These are phyloP conservation scores for Calycopis cecrops DNA, from an alignment of 1,140 invertebrate species.

Conservation along the genomic window DNA sequence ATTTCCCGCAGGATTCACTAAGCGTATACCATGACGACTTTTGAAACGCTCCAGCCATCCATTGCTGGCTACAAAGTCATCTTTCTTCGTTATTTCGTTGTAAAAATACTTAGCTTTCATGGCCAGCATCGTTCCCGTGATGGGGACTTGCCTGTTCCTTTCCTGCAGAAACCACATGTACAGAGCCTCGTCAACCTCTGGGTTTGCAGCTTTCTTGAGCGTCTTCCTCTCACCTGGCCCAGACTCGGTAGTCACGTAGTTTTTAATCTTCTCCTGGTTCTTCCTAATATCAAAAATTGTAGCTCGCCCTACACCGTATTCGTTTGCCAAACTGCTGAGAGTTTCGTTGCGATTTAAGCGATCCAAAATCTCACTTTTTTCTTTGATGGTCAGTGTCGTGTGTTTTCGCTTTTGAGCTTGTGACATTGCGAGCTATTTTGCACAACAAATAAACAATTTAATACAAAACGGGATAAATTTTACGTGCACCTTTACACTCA, in stretches of 20 bases:
- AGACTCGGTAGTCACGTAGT: slow-evolving; percentile 37
- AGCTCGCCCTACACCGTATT: slow-evolving; percentile 38
- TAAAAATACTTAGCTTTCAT: slow-evolving; percentile 48
- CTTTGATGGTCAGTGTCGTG: slow-evolving; percentile 44
- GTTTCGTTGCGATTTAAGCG: slow-evolving; percentile 37
- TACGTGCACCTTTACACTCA: too few species aligned
- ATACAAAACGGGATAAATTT: too few species aligned
- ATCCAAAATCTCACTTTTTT: slow-evolving; percentile 40
- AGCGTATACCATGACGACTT: slow-evolving; percentile 17
- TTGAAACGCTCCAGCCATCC: slow-evolving; percentile 24
- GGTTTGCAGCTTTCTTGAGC: slow-evolving; percentile 43
- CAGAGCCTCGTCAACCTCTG: slow-evolving; percentile 41
- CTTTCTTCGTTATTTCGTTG: slow-evolving; percentile 45
- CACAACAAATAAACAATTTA: too few species aligned
- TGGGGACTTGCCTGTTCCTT: slow-evolving; percentile 39
- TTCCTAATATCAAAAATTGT: slow-evolving; percentile 38
- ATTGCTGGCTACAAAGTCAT: slow-evolving; percentile 35
- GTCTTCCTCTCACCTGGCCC: slow-evolving; percentile 39
- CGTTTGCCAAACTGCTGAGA: slow-evolving; percentile 35
- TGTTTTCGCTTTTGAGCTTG: slow-evolving; percentile 44
- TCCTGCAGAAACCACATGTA: slow-evolving; percentile 42
- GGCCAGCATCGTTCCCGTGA: slow-evolving; percentile 41
- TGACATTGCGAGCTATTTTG: slow-evolving; percentile 32
- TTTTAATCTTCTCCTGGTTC: slow-evolving; percentile 36
- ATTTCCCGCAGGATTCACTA: slow-evolving; percentile 15